Percentiles rank a stretch among this genome's conserved stretches.
These are phyloP conservation scores for Tor tambroides DNA, from an alignment of 2,113 vertebrate species.

Conservation along the genomic window DNA sequence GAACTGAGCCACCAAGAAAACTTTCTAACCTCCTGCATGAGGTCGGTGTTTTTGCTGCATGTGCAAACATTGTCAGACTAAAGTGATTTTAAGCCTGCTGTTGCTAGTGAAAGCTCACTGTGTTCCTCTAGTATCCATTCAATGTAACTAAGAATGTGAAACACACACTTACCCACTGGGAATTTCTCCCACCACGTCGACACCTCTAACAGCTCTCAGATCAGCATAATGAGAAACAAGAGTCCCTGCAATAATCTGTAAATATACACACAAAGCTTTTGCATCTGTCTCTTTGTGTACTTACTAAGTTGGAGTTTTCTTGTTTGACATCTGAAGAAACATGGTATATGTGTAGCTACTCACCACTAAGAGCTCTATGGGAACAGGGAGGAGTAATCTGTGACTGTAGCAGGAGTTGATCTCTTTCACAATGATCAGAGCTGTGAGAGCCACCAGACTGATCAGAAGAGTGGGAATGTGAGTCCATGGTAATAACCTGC, in stretches of 20 bases:
- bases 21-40: not conserved
- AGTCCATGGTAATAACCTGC: conserved; percentile 75
- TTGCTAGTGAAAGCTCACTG: not conserved
- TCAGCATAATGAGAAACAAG: conserved; percentile 78
- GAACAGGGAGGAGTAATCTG: conserved; percentile 85
- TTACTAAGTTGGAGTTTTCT: not conserved
- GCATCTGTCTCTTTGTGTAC: not conserved
- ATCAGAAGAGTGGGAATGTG: conserved; percentile 80
- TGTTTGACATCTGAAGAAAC: not conserved
- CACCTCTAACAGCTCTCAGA: conserved; percentile 69
- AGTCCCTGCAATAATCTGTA: conserved; percentile 85
- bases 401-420: conserved; percentile 78
- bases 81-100: not conserved
- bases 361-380: conserved; percentile 90
- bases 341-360: conserved; percentile 13
- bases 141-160: not conserved
- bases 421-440: conserved; percentile 83
- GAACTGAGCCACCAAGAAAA: conserved; percentile 4
- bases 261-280: not conserved
- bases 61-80: not conserved
- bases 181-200: conserved; percentile 87
- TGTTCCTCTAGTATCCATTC: not conserved
- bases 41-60: not conserved
- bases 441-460: conserved; percentile 77
- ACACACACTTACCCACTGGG: conserved; percentile 82